Conservation (phyloP, 2,888 invertebrate genomes). For the Pharmacophagus antenor region DNA sequence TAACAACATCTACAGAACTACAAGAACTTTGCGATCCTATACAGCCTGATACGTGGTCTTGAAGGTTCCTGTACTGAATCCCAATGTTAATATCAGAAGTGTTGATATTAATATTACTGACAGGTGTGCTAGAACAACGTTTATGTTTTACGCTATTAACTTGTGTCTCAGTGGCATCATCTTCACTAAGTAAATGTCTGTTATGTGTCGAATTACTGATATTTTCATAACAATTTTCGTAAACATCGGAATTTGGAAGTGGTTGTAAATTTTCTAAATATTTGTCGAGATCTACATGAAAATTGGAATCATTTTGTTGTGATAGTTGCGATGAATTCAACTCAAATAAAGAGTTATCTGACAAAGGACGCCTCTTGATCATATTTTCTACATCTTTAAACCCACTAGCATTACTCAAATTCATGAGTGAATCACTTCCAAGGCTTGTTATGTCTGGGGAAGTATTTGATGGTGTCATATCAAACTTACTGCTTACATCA, state of each 20-base stretch:
- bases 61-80: slow-evolving; percentile 45
- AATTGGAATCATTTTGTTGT: slow-evolving; percentile 67
- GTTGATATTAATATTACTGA: slow-evolving; percentile 45
- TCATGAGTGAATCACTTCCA: slow-evolving; percentile 74
- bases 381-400: slow-evolving; percentile 81
- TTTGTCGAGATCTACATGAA: slow-evolving; percentile 84
- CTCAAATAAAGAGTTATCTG: slow-evolving; percentile 87
- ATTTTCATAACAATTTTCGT: slow-evolving; percentile 38
- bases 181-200: slow-evolving; percentile 24
- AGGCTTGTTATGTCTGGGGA: slow-evolving; percentile 69
- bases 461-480: slow-evolving; percentile 63
- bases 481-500: slow-evolving; percentile 76
- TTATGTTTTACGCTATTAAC: slow-evolving; percentile 38
- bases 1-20: slow-evolving; percentile 57
- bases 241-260: slow-evolving; percentile 47
- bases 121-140: slow-evolving; percentile 66
- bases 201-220: slow-evolving; percentile 38
- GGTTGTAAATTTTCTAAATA: slow-evolving; percentile 85
- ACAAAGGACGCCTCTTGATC: slow-evolving; percentile 86
- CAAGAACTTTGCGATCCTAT: slow-evolving; percentile 64
- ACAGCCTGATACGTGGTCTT: slow-evolving; percentile 56
- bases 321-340: slow-evolving; percentile 82
- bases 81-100: slow-evolving; percentile 41
- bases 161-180: not conserved
- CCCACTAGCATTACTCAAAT: slow-evolving; percentile 71